Evolutionary conservation across 1,140 invertebrate species (phyloP), one percentile per base, ranked within the genome.

Genomic region (Philotrypesis tridentata): DNA sequence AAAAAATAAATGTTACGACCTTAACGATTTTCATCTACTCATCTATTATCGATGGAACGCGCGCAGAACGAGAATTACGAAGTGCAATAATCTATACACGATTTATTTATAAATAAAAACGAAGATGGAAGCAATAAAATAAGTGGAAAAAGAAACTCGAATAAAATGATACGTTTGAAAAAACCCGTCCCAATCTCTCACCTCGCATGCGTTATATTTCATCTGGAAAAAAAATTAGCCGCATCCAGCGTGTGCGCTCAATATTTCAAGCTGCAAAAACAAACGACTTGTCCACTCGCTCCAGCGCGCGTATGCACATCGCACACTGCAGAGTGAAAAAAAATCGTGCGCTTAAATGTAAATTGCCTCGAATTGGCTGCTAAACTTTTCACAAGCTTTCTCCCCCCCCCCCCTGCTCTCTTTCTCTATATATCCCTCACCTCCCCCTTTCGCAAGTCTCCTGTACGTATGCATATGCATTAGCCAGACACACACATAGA

Each of bases 71-170:
- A 78, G 33, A 82, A 73, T 73, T 82, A 37, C 68, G 23, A 78
- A 83, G 82, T 83, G 82, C 82, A 83, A 83, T 83, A 83, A 83
- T 79, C 74, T 82, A 79, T 79, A 67, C 82, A 74, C 40, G 43
- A 83, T 79, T 83, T 60, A 83, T 83, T 83, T 83, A 83, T 83
- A 83, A 79, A 83, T 74, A 79, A 79, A 83, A 75, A 79, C 60
- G n/a, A 82, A 67, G 55, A 74, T 83, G 82, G 71, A 83, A 83
- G 68, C 82, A 83, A 83, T 83, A 83, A 83, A 83, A 78, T 25
- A 31, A 82, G 48, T 77, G 71, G 37, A 76, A 75, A 67, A 70
- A 70, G 23, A 68, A 48, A 80, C 8, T 2, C 17, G n/a, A 61
- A n/a, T 25, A 67, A 55, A 23, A 9, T 29, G 55, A 74, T 76